Conservation (phyloP, 2,888 invertebrate species). For the Cataglyphis rosenhaueri region DNA sequence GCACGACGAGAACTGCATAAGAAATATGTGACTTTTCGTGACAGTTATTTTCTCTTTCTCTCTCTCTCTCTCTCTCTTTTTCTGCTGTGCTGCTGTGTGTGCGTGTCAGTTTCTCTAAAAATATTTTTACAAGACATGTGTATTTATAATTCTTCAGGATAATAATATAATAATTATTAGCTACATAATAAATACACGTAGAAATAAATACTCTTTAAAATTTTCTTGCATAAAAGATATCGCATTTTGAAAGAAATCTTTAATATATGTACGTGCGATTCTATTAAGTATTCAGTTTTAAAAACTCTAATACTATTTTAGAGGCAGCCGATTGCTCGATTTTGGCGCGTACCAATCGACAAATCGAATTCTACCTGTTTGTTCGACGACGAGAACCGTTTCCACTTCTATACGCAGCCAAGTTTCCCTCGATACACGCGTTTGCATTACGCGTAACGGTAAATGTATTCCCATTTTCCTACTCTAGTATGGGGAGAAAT, state of each 20-base stretch:
- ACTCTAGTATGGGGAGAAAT: constrained; percentile 49
- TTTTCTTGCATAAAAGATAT: neutral
- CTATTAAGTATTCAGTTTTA: neutral
- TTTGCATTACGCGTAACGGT: constrained; percentile 44
- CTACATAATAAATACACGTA: neutral
- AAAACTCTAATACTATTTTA: neutral
- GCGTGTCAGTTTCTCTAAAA: neutral
- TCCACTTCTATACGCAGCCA: constrained; percentile 55
- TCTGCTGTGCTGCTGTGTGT: neutral
- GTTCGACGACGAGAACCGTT: constrained; percentile 60
- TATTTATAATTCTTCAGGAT: neutral
- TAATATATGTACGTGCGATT: neutral
- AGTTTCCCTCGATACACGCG: constrained; percentile 44
- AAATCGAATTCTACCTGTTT: constrained; percentile 75
- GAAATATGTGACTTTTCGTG: constrained; percentile 12
- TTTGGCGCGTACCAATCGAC: constrained; percentile 70
- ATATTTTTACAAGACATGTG: neutral
- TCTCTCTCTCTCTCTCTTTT: too few relatives aligned
- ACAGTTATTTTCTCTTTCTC: neutral
- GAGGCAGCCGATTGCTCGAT: constrained; percentile 67
- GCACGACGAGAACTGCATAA: constrained; percentile 13
- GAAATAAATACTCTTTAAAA: neutral
- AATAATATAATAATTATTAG: neutral
- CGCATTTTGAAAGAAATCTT: neutral
- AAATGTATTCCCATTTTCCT: constrained; percentile 47